phyloP scores from a whole-genome alignment of 2,797 vertebrate species.

The Lithobates sylvaticus region DNA sequence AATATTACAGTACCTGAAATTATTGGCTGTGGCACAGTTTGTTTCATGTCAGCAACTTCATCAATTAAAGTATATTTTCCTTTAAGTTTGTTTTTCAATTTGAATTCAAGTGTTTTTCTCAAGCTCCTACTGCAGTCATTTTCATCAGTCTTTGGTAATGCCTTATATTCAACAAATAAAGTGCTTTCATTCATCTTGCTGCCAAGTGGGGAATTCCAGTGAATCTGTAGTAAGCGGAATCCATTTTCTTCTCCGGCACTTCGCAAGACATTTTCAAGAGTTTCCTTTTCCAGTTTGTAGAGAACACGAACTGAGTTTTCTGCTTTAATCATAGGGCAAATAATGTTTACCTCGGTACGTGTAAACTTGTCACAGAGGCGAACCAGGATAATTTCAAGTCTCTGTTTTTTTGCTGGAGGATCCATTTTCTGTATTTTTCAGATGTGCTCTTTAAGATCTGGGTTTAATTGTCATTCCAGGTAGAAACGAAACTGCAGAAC shows the following conservation, averaged over 20 bases:
- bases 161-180: slow-evolving; percentile 6
- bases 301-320: slow-evolving; percentile 36
- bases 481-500: background rate
- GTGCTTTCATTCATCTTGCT: background rate
- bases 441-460: background rate
- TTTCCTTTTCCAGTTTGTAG: slow-evolving; percentile 4
- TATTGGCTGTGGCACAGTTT: slow-evolving; percentile 19
- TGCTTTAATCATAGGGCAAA: slow-evolving; percentile 34
- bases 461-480: background rate
- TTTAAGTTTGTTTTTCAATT: background rate
- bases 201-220: background rate
- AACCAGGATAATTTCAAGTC: background rate
- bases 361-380: slow-evolving; percentile 26
- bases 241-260: background rate
- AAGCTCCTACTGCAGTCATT: too few species aligned
- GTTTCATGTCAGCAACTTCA: background rate
- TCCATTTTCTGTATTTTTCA: slow-evolving; percentile 6
- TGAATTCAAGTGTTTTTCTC: background rate
- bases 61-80: slow-evolving; percentile 21
- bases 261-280: background rate
- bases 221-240: background rate
- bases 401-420: background rate
- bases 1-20: slow-evolving; percentile 36
- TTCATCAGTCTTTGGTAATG: background rate
- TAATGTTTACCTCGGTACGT: slow-evolving; percentile 5